Conservation (phyloP, 2,113 vertebrate genomes). For the Sapayoa aenigma region DNA sequence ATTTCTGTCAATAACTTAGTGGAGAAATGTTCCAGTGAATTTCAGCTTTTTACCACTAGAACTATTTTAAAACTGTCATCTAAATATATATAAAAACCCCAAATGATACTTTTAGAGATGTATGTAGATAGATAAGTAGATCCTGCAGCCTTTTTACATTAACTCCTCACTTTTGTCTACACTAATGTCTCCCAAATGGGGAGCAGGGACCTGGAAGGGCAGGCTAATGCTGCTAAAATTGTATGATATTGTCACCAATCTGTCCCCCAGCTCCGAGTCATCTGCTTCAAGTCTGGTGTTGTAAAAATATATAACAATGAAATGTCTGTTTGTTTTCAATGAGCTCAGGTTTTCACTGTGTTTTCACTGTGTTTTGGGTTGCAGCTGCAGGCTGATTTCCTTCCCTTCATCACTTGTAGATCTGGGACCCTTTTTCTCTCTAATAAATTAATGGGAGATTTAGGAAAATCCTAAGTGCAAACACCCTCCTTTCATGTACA, state of each 20-base stretch:
- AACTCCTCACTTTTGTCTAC: not conserved
- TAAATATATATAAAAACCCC: not conserved
- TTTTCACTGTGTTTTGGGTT: not conserved
- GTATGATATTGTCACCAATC: not conserved
- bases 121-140: not conserved
- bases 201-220: not conserved
- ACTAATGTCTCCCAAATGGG: not conserved
- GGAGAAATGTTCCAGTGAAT: not conserved
- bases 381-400: not conserved
- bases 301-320: not conserved
- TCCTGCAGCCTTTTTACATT: not conserved
- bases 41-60: not conserved
- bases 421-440: not conserved
- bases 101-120: rapidly evolving
- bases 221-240: not conserved
- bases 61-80: not conserved
- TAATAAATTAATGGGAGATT: not conserved
- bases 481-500: not conserved
- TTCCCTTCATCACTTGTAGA: not conserved
- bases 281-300: not conserved
- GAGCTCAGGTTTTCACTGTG: not conserved
- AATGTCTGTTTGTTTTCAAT: not conserved
- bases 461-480: not conserved
- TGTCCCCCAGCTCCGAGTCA: not conserved
- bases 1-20: not conserved